Conservation (phyloP, 2,113 vertebrate genomes). For the Ophthalmolycus amberensis region DNA sequence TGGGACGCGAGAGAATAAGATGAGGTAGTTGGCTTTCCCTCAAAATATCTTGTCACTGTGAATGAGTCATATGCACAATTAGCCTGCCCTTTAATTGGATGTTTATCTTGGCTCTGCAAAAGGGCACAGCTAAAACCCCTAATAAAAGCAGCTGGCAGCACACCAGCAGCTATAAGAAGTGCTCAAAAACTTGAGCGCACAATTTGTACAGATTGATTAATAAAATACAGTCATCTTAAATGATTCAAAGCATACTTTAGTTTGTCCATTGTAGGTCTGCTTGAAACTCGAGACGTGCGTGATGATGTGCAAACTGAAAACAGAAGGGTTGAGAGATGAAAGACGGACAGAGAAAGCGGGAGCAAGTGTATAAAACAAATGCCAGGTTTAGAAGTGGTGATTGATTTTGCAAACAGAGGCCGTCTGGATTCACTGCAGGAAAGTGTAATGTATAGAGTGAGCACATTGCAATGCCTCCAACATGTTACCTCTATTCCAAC, state of each 20-base stretch:
- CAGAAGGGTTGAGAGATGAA: slow-evolving; percentile 38
- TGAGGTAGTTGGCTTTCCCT: slow-evolving; percentile 40
- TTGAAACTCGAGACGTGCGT: background rate
- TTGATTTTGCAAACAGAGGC: slow-evolving; percentile 45
- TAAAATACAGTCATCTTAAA: background rate
- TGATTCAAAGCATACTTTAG: background rate
- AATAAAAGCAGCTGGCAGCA: slow-evolving; percentile 24
- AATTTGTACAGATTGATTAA: slow-evolving; percentile 17
- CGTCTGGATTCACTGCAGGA: slow-evolving; percentile 55
- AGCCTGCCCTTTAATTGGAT: slow-evolving; percentile 41
- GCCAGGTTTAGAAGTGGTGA: slow-evolving; percentile 41
- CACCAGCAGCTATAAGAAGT: background rate
- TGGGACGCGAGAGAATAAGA: slow-evolving; percentile 26
- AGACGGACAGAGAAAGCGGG: slow-evolving; percentile 29
- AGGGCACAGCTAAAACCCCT: slow-evolving; percentile 9
- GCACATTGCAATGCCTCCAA: slow-evolving; percentile 24
- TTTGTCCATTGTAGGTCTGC: slow-evolving; percentile 2
- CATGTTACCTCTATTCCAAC: background rate
- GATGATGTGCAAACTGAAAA: slow-evolving; percentile 52
- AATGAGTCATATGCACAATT: slow-evolving; percentile 31
- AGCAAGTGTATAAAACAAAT: slow-evolving; percentile 26
- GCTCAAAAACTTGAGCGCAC: background rate
- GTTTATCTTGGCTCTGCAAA: slow-evolving; percentile 49
- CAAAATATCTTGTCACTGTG: slow-evolving; percentile 24
- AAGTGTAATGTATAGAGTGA: slow-evolving; percentile 31